phyloP scores from a whole-genome alignment of 2,797 vertebrate genomes.

The Microctenopoma lineatum region DNA sequence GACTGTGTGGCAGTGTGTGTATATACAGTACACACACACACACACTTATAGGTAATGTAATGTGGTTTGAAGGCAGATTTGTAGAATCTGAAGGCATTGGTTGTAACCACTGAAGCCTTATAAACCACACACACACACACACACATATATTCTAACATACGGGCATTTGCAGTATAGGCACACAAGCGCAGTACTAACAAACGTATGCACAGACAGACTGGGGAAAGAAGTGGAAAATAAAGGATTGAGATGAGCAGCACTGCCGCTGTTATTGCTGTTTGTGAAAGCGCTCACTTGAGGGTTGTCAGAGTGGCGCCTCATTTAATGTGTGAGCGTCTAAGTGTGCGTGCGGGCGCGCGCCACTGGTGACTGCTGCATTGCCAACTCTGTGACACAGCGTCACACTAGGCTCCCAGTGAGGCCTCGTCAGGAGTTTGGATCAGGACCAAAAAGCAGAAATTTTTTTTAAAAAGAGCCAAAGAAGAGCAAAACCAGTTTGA shows the following conservation, averaged over 20 bases:
- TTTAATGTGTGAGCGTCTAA: slow-evolving; percentile 39
- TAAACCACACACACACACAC: slow-evolving; percentile 24
- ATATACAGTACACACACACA: slow-evolving; percentile 1
- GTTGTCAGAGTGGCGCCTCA: slow-evolving; percentile 67
- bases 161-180: slow-evolving; percentile 18
- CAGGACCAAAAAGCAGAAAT: slow-evolving; percentile 42
- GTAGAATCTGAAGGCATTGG: slow-evolving; percentile 66
- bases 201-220: slow-evolving; percentile 17
- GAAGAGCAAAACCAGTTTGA: slow-evolving; percentile 34
- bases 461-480: slow-evolving; percentile 9
- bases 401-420: slow-evolving; percentile 47
- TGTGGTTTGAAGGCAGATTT: slow-evolving; percentile 62
- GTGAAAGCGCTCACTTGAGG: slow-evolving; percentile 70
- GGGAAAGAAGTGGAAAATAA: slow-evolving; percentile 61
- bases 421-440: slow-evolving; percentile 48
- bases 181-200: slow-evolving; percentile 17
- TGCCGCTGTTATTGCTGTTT: slow-evolving; percentile 75
- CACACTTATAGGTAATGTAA: slow-evolving; percentile 46
- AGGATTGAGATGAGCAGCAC: slow-evolving; percentile 61
- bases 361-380: slow-evolving; percentile 75
- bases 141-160: slow-evolving; percentile 24
- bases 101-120: slow-evolving; percentile 40
- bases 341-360: slow-evolving; percentile 24
- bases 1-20: slow-evolving; percentile 39
- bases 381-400: slow-evolving; percentile 47